Evolutionary conservation across 92 coral and sea anemone species (phyloP), one percentile per base, ranked within the genome.

Genomic region (Epizoanthus illoricatus): DNA sequence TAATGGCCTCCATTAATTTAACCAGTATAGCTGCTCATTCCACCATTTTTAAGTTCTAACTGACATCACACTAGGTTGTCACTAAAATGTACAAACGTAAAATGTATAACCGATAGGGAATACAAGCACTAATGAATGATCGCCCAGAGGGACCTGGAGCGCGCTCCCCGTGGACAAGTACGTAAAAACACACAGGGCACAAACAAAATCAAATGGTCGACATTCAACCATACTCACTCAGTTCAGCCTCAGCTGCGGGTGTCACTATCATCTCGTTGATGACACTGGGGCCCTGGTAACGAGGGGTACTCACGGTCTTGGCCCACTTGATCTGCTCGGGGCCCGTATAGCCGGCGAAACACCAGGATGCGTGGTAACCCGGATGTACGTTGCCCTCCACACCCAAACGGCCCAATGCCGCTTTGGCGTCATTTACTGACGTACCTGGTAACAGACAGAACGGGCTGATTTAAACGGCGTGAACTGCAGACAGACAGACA

Each of bases 321-420:
- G 95, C 93, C 99, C 99, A 97, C 74, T 93, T 92, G 24, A 90
- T 91, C 16, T 74, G 80, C 80, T 93, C 99, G 13, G 99, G 99
- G 11, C 99, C 99, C 10, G 99, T 97, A 88, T 97, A 97, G 49
- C 99, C 99, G 62, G 89, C 90, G 60, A 93, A 97, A 45, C 95
- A 95, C 99, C 99, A 97, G 9, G 99, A 97, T 12, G 96, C 99
- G 61, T 94, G 98, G 90, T 91, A 94, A 42, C 99, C 99, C 21
- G 99, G 99, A 68, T 97, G 97, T 13, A 89, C 93, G 86, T 97
- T 97, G 33, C 99, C 99, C 18, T 93, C 82, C 21, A 91, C 98
- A 16, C 99, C 99, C 69, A 97, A 65, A 5, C 84, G 87, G 24
- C 87, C 90, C 33, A 97, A 76, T 0, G 98, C 88, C 28, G 64